phyloP scores from a whole-genome alignment of 2,888 invertebrate species.

The Pogonocherus hispidulus region DNA sequence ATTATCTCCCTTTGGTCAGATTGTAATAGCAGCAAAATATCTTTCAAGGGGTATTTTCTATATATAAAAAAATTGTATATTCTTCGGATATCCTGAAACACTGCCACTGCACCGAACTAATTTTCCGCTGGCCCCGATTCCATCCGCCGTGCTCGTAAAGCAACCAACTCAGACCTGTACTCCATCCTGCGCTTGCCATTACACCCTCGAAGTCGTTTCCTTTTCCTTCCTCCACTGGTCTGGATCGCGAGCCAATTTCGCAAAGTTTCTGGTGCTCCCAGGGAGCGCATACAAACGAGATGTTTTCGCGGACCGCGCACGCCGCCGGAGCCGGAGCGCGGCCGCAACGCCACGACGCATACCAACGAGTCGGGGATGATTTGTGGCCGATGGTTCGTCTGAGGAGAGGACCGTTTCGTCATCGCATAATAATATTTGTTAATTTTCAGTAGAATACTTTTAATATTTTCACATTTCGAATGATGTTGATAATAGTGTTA shows the following conservation, averaged over 20 bases:
- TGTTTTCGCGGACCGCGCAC: slow-evolving; percentile 57
- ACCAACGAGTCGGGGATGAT: background rate
- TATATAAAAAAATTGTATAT: too few relatives aligned
- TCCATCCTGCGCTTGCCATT: slow-evolving; percentile 47
- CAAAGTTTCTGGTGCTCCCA: slow-evolving; percentile 70
- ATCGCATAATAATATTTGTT: too few relatives aligned
- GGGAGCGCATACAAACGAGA: slow-evolving; percentile 70
- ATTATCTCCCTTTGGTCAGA: too few relatives aligned
- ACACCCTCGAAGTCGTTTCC: slow-evolving; percentile 57
- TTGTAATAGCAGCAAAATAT: too few relatives aligned
- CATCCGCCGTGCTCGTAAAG: background rate
- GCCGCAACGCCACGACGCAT: background rate
- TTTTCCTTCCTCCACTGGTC: slow-evolving; percentile 71
- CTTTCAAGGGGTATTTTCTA: too few relatives aligned
- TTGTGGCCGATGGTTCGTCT: background rate
- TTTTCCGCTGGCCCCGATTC: background rate
- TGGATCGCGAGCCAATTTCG: slow-evolving; percentile 72
- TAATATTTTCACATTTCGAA: too few relatives aligned
- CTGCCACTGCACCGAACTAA: background rate
- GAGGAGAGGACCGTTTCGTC: background rate
- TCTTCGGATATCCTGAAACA: too few relatives aligned
- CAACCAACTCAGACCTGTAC: slow-evolving; percentile 4
- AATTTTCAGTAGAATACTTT: too few relatives aligned
- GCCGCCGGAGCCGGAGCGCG: background rate
- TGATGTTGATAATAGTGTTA: too few relatives aligned